Conservation (phyloP, 2,888 invertebrate species). For the Stenoptilia bipunctidactyla region DNA sequence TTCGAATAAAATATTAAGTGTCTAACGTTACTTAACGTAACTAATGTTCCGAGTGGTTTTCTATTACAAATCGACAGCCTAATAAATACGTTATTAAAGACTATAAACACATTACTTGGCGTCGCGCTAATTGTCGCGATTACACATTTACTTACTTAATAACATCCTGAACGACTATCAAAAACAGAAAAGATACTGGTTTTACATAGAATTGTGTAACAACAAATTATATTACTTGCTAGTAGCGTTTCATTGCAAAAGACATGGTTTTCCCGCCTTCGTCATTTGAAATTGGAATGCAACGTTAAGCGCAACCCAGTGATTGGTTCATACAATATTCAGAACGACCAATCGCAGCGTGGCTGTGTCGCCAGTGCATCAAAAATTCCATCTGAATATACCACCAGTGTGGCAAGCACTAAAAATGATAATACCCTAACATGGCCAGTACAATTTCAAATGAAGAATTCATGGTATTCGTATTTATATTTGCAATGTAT, state of each 20-base stretch:
- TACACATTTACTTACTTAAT: slow-evolving; percentile 4
- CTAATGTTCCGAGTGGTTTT: neutral
- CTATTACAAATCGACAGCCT: neutral
- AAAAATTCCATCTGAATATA: slow-evolving; percentile 73
- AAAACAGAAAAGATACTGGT: neutral
- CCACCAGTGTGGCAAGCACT: slow-evolving; percentile 65
- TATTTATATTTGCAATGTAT: slow-evolving; percentile 58
- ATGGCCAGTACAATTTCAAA: slow-evolving; percentile 65
- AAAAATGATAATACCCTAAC: slow-evolving; percentile 72
- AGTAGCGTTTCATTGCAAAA: slow-evolving; percentile 44
- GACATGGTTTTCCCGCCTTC: slow-evolving; percentile 56
- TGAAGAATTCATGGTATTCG: slow-evolving; percentile 62
- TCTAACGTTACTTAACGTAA: no score
- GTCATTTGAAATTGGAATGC: slow-evolving; percentile 69
- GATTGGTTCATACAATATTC: slow-evolving; percentile 72
- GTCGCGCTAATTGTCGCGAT: slow-evolving; percentile 1
- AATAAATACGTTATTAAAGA: neutral
- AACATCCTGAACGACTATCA: slow-evolving; percentile 6
- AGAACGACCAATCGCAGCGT: slow-evolving; percentile 60
- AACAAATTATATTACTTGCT: slow-evolving; percentile 44
- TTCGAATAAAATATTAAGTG: no score
- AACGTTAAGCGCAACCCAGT: slow-evolving; percentile 59
- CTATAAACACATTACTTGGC: neutral
- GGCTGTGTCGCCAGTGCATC: slow-evolving; percentile 71
- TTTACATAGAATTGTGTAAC: slow-evolving; percentile 38